phyloP scores from a whole-genome alignment of 2,797 vertebrate species.

The Coregonus sp. region DNA sequence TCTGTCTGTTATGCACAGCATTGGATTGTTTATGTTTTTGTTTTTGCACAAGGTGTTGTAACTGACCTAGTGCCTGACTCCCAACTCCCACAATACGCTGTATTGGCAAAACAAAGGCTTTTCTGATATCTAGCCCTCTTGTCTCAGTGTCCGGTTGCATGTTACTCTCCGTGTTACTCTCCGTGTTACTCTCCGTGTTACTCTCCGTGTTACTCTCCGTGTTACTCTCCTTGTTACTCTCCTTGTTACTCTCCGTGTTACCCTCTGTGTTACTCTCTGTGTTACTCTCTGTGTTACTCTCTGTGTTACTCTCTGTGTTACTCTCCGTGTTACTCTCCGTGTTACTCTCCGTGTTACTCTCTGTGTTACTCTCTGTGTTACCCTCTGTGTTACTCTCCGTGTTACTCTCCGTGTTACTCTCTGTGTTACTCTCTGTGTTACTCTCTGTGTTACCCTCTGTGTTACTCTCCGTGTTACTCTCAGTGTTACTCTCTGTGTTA shows the following conservation, averaged over 20 bases:
- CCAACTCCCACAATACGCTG: background rate
- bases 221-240: background rate
- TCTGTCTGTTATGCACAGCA: background rate
- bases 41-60: background rate
- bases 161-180: background rate
- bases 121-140: background rate
- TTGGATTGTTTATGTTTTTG: background rate
- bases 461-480: too few species aligned
- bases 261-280: background rate
- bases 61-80: background rate
- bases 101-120: background rate
- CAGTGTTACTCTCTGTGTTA: too few species aligned
- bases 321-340: too few species aligned
- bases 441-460: too few species aligned
- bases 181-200: conserved; percentile 29
- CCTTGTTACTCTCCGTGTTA: conserved; percentile 39
- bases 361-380: too few species aligned
- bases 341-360: too few species aligned
- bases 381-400: too few species aligned
- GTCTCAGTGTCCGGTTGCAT: background rate
- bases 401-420: too few species aligned
- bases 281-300: conserved; percentile 15
- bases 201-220: conserved; percentile 25
- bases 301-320: conserved; percentile 11
- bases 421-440: too few species aligned